Base-by-base conservation (phyloP, 2,797 vertebrate species). In the Mus minutoides region DNA sequence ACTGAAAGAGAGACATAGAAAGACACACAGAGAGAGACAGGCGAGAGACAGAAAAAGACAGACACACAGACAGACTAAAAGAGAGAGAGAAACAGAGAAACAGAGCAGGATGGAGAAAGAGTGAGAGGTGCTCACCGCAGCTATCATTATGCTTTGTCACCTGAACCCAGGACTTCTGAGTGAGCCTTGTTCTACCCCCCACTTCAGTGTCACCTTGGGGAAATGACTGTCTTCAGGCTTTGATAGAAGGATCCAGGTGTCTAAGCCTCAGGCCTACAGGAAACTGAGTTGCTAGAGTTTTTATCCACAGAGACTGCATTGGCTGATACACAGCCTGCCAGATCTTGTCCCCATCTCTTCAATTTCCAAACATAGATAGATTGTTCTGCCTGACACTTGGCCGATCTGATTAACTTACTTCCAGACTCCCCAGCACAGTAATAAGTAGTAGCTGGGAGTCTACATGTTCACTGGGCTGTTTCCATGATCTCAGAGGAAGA, bases 131-230 rank as follows among this genome's bases (percentile, higher is more conserved):
- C 26, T 85, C 13, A 10, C 58, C 22, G 26, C 21, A 37, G 40
- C 87, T 92, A 77, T 92, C 86, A 97, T 89, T 73, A 22, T 1
- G 5, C 76, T 67, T 62, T 67, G 89, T 85, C 88, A 80, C 92
- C 88, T 2, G 89, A 64, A 91, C 78, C 88, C 34, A 67, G 91
- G 71, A 94, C 84, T 95, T 96, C 58, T 17, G 88, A 87, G 79
- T 60, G 21, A 60, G 14, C 46, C 91, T 82, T 29, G 56, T 76
- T 60, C 90, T 52, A 8, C 54, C 37, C 37, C 37, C 94, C 37
- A 29, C 56, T 83, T 91, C 83, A 87, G 58, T 17, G 17, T 91
- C 37, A 31, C 87, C 40, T 54, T 0, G 34, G 75, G 56, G 40
- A 80, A 83, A 79, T 3, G 6, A 64, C 60, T 93, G 1, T 62